Percentiles rank a stretch among this genome's conserved stretches.
Conservation (phyloP, 2,888 invertebrate species). For the Luperina testacea region DNA sequence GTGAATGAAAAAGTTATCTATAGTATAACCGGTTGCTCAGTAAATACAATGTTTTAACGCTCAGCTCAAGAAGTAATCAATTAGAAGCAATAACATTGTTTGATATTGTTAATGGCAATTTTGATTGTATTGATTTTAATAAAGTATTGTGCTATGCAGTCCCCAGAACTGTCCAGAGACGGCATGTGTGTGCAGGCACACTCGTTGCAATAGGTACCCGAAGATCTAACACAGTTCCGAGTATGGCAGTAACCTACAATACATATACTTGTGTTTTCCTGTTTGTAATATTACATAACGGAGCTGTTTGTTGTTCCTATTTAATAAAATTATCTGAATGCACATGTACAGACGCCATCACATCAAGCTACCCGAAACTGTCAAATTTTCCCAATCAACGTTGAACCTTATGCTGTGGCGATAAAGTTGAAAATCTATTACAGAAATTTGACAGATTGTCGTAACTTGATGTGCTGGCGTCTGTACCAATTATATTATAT, state of each 20-base stretch:
- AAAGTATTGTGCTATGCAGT: slow-evolving; percentile 16
- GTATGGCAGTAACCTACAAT: slow-evolving; percentile 3
- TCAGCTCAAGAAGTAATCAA: background rate
- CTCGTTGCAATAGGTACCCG: slow-evolving; percentile 6
- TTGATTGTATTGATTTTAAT: slow-evolving; percentile 7
- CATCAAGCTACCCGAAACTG: too few species aligned
- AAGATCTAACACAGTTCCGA: slow-evolving; percentile 9
- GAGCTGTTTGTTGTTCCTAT: background rate
- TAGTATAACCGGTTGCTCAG: background rate
- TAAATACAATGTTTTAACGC: background rate
- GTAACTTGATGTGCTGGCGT: too few species aligned
- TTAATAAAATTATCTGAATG: background rate
- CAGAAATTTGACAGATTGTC: too few species aligned
- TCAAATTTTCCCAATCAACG: too few species aligned
- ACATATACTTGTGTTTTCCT: background rate
- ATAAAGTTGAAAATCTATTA: too few species aligned
- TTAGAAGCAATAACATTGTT: slow-evolving; percentile 11
- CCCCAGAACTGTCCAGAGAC: slow-evolving; percentile 11
- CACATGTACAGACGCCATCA: background rate
- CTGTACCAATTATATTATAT: background rate
- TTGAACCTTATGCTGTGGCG: too few species aligned
- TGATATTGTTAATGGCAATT: slow-evolving; percentile 1
- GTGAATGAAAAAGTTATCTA: background rate
- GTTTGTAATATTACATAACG: background rate
- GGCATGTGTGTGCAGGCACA: slow-evolving; percentile 2